phyloP scores from a whole-genome alignment of 2,888 invertebrate genomes.

The Deilephila porcellus region DNA sequence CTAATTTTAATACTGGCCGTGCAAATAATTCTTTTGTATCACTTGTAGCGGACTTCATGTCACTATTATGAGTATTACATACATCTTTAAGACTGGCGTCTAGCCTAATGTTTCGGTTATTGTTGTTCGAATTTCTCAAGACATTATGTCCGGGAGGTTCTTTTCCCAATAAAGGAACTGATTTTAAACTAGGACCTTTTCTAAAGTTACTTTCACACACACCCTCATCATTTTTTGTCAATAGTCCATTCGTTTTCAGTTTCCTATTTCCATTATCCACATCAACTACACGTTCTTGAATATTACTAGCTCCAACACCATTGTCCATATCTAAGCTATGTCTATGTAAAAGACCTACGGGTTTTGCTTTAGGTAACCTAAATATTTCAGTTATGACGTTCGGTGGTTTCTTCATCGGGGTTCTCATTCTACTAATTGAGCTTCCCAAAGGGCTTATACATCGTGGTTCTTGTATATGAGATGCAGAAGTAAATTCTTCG shows the following conservation, averaged over 20 bases:
- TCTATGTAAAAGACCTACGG: conserved; percentile 41
- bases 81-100: neutral
- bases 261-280: neutral
- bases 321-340: conserved; percentile 60
- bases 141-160: neutral
- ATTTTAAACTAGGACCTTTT: neutral
- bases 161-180: neutral
- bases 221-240: neutral
- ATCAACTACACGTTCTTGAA: conserved; percentile 50
- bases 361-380: conserved; percentile 45
- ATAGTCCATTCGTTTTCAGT: neutral
- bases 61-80: neutral
- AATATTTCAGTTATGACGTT: conserved; percentile 49
- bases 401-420: conserved; percentile 41
- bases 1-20: conserved; percentile 30
- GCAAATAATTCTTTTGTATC: conserved; percentile 15
- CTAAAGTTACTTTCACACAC: neutral
- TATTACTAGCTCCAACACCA: conserved; percentile 57
- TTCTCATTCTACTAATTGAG: conserved; percentile 38
- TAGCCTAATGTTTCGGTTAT: neutral
- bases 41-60: conserved; percentile 7
- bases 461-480: conserved; percentile 59
- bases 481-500: conserved; percentile 53
- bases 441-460: conserved; percentile 54
- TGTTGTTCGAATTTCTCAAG: neutral